These are phyloP conservation scores for Aeoliscus strigatus DNA, from an alignment of 2,797 vertebrate species.

Conservation along the genomic window DNA sequence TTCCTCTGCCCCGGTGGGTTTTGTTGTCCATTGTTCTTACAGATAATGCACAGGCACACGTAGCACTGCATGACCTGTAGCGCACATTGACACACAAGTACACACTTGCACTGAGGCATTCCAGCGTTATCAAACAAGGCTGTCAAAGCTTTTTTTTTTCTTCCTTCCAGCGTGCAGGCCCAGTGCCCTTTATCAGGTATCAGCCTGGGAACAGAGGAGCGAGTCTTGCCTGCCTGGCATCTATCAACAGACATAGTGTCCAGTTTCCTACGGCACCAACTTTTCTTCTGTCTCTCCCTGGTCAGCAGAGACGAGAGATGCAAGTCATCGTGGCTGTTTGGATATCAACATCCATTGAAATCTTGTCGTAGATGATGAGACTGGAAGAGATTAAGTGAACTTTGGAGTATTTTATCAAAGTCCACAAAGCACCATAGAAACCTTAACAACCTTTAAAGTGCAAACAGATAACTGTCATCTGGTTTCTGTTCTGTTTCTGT, in stretches of 20 bases:
- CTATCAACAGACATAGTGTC: constrained; percentile 46
- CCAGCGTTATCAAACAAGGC: constrained; percentile 51
- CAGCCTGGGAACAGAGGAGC: constrained; percentile 47
- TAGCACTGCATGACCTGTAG: constrained; percentile 6
- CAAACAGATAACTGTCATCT: too few relatives aligned
- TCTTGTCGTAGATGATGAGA: too few relatives aligned
- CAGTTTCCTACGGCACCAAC: constrained; percentile 32
- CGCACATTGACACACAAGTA: constrained; percentile 5
- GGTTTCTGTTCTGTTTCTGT: too few relatives aligned
- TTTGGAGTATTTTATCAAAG: too few relatives aligned
- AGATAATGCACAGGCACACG: constrained; percentile 19
- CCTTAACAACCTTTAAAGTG: too few relatives aligned
- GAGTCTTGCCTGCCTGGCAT: constrained; percentile 43
- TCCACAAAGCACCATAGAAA: too few relatives aligned
- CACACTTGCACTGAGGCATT: constrained; percentile 33
- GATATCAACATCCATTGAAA: too few relatives aligned
- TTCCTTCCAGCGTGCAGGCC: constrained; percentile 46
- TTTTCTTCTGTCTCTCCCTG: constrained; percentile 22
- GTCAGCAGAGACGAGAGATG: too few relatives aligned
- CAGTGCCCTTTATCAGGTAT: constrained; percentile 58
- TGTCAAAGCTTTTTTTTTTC: constrained; percentile 50
- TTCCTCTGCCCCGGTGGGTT: too few relatives aligned
- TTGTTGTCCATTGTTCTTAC: constrained; percentile 12
- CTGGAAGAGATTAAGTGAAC: too few relatives aligned
- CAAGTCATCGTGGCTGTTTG: too few relatives aligned